Conservation (phyloP, 2,797 vertebrate genomes). For the Dendrocincla tyrannina region DNA sequence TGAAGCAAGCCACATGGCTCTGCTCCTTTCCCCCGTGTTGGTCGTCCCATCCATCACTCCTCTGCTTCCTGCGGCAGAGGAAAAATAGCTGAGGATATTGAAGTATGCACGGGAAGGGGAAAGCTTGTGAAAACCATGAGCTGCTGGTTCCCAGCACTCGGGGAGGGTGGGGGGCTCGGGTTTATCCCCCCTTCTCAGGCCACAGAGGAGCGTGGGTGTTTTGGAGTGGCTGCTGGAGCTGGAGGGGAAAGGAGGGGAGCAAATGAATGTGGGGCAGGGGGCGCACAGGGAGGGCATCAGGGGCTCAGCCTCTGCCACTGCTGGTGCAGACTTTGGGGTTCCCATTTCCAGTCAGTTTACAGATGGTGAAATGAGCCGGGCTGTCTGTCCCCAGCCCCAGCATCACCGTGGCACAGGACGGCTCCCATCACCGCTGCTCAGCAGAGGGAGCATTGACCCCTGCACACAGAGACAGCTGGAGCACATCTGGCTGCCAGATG, state of each 20-base stretch:
- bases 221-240: background rate
- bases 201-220: background rate
- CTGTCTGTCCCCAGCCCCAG: background rate
- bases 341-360: background rate
- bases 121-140: slow-evolving; percentile 12
- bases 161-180: background rate
- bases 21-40: fast-evolving
- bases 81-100: background rate
- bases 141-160: background rate
- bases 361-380: background rate
- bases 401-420: fast-evolving
- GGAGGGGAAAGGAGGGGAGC: background rate
- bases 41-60: background rate
- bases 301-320: background rate
- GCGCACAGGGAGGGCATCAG: background rate
- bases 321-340: background rate
- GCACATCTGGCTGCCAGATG: slow-evolving; percentile 56
- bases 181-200: background rate
- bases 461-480: background rate
- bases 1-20: slow-evolving; percentile 32
- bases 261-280: background rate
- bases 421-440: background rate
- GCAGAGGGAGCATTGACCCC: slow-evolving; percentile 18
- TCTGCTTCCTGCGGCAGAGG: slow-evolving; percentile 15
- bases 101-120: background rate